Evolutionary conservation across 2,888 invertebrate genomes (phyloP).

Genomic region (Brachypterus glaber): DNA sequence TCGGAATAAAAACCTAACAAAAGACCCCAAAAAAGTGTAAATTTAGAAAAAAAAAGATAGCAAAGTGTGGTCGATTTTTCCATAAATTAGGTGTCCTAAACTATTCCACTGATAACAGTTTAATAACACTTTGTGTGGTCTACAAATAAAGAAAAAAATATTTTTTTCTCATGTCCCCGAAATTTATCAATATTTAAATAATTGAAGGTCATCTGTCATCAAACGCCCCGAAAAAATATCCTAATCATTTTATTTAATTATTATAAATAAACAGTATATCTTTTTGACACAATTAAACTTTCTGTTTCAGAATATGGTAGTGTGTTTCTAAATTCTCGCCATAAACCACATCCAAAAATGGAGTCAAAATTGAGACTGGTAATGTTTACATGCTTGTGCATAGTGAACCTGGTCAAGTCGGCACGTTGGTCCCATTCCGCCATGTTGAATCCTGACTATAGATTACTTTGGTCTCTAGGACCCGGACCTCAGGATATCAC

Average conservation of each 20-base stretch:
- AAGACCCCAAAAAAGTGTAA: too few relatives aligned
- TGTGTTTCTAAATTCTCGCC: slow-evolving; percentile 14
- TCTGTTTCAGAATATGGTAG: slow-evolving; percentile 26
- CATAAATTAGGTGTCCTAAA: too few relatives aligned
- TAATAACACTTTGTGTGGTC: too few relatives aligned
- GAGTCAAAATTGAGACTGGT: slow-evolving; percentile 23
- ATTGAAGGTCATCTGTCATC: too few relatives aligned
- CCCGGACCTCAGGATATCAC: slow-evolving; percentile 65
- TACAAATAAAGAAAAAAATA: too few relatives aligned
- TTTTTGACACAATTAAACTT: slow-evolving; percentile 7
- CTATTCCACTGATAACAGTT: too few relatives aligned
- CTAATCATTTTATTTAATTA: neutral
- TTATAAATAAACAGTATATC: slow-evolving; percentile 3
- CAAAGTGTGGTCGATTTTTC: too few relatives aligned
- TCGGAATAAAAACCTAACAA: too few relatives aligned
- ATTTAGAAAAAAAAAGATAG: too few relatives aligned
- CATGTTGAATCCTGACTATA: slow-evolving; percentile 46
- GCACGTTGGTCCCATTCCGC: slow-evolving; percentile 43
- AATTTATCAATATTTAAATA: too few relatives aligned
- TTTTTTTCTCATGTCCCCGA: too few relatives aligned
- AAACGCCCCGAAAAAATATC: too few relatives aligned
- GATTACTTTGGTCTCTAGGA: slow-evolving; percentile 63
- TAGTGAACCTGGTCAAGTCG: slow-evolving; percentile 28
- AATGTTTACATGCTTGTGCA: slow-evolving; percentile 31
- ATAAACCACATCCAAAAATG: slow-evolving; percentile 19